A percentile compares a stretch with the other conserved stretches of the same genome.
Conservation (phyloP, 2,113 vertebrate species). For the Athene cunicularia region DNA sequence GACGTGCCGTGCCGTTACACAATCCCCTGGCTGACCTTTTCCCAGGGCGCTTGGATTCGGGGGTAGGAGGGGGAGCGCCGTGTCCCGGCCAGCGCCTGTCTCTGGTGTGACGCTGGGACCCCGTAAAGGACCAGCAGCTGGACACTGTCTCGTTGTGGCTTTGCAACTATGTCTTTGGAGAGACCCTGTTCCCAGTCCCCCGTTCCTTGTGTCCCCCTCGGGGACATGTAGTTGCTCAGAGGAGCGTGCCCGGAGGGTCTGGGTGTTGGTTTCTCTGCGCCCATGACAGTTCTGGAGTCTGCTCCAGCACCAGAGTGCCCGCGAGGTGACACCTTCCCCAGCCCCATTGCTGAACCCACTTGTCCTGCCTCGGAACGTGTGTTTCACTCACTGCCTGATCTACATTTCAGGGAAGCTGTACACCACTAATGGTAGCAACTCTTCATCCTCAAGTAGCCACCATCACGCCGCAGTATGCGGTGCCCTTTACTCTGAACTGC, state of each 20-base stretch:
- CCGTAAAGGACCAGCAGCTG: neutral
- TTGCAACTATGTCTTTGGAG: neutral
- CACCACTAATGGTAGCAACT: constrained; percentile 99
- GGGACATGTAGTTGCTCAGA: neutral
- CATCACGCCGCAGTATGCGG: constrained; percentile 96
- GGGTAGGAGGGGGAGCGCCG: neutral
- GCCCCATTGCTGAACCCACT: constrained; percentile 61
- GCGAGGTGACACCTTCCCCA: constrained; percentile 58
- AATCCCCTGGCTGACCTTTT: neutral
- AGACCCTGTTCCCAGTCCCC: neutral
- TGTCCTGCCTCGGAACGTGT: constrained; percentile 71
- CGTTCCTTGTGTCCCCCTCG: neutral
- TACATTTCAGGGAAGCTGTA: constrained; percentile 97
- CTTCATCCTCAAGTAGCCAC: constrained; percentile 97
- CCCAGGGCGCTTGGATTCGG: neutral
- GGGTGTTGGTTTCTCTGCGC: neutral
- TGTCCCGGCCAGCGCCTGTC: neutral
- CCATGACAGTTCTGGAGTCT: neutral
- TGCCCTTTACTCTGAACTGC: constrained; percentile 94
- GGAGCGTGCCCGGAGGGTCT: neutral
- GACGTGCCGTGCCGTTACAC: neutral
- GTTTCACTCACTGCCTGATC: constrained; percentile 87
- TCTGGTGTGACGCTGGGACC: neutral
- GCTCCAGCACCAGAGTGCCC: constrained; percentile 21
- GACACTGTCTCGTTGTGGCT: neutral